Base-by-base conservation (phyloP, 2,888 invertebrate genomes). In the Yponomeuta plumbellus region DNA sequence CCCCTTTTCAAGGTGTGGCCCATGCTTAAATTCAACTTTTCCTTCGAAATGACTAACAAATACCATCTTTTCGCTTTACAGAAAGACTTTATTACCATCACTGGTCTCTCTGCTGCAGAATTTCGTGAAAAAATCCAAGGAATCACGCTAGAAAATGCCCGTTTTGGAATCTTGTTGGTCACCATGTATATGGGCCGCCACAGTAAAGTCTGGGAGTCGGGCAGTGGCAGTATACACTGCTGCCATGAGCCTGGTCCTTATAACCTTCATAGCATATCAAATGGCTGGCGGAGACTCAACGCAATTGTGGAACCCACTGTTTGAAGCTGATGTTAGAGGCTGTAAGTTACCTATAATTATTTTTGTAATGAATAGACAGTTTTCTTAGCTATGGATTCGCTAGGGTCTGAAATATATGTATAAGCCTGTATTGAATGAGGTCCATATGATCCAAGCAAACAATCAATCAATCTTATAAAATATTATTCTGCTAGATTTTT, bases 271-370 rank as follows among this genome's bases (percentile, higher is more conserved):
- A 68, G 84, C 86, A 0, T 97, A 97, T 80, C 95, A 96, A 86
- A 93, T 97, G 89, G 83, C 84, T 71, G 97, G 97, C n/a, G 97
- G 97, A 22, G 97, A 97, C 76, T 97, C 97, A 0, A 94, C 96
- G 0, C 97, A 97, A 80, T 88, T 97, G 4, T 97, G 97, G 90
- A 96, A 96, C 76, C 97, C 97, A 0, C 88, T 97, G 44, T 98
- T 97, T 85, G 97, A 98, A 86, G 94, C 97, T 40, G 97, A 97
- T 86, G 93, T 96, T 10, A 92, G 95, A 78, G 85, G 87, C 71
- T 94, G 95, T 96, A 86, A 93, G 94, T 93, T 71, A 13, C 17
- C 17, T 17, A n/a, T n/a, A 52, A 52, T 52, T 58, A 13, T 58
- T 58, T 10, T 58, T 58, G 4, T 20, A 58, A 21, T 58, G 56